Evolutionary conservation across 2,888 invertebrate species (phyloP).

Genomic region (Tupiocoris notatus): DNA sequence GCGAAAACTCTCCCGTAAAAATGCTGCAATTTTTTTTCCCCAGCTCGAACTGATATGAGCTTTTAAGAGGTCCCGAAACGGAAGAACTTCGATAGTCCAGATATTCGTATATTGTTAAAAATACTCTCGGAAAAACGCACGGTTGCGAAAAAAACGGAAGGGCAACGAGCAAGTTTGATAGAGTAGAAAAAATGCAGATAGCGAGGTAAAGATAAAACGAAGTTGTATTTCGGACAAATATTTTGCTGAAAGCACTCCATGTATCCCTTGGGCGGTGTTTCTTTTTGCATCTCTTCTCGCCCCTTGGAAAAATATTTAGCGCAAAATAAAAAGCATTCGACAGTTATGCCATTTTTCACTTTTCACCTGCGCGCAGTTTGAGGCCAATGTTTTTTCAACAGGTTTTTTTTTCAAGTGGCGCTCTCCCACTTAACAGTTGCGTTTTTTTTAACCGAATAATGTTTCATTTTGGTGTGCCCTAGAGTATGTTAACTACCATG

Average conservation of each 20-base stretch:
- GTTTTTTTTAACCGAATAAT: no score
- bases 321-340: constrained; percentile 15
- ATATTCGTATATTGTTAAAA: constrained; percentile 37
- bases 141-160: not conserved
- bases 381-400: not conserved
- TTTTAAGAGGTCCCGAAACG: constrained; percentile 25
- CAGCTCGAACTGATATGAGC: constrained; percentile 20
- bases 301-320: constrained; percentile 11
- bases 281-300: constrained; percentile 17
- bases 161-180: not conserved
- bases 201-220: constrained; percentile 29
- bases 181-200: not conserved
- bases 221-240: constrained; percentile 39
- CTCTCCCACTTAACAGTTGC: no score
- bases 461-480: no score
- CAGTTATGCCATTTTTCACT: constrained; percentile 5
- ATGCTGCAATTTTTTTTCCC: not conserved
- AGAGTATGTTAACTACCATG: no score
- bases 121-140: constrained; percentile 22
- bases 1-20: constrained; percentile 9
- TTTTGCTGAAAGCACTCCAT: constrained; percentile 34
- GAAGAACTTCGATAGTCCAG: constrained; percentile 31
- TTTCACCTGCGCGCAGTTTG: not conserved
- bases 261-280: constrained; percentile 36
- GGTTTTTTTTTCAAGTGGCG: not conserved